Evolutionary conservation across 2,888 invertebrate genomes (phyloP).

Genomic region (Euplexia lucipara): DNA sequence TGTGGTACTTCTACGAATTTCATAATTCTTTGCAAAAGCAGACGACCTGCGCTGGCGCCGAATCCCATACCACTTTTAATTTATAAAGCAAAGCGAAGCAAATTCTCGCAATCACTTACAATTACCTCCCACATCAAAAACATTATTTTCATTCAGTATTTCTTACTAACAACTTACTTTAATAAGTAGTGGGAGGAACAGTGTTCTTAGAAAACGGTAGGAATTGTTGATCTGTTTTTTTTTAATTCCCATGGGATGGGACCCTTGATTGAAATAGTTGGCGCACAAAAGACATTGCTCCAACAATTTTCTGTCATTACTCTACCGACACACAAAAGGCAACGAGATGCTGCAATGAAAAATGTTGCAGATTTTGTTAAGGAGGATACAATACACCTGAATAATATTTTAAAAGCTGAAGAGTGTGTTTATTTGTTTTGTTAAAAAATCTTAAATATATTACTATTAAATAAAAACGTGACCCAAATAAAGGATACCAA

Average conservation of each 20-base stretch:
- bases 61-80: constrained; percentile 12
- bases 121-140: constrained; percentile 27
- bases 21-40: not conserved
- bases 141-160: constrained; percentile 43
- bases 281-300: constrained; percentile 75
- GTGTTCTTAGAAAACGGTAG: constrained; percentile 45
- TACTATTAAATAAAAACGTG: too few species aligned
- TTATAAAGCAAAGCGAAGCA: constrained; percentile 15
- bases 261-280: constrained; percentile 81
- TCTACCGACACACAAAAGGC: constrained; percentile 77
- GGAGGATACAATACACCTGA: constrained; percentile 63
- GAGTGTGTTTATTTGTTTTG: too few species aligned
- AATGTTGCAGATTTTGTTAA: constrained; percentile 75
- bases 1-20: not conserved
- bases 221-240: constrained; percentile 57
- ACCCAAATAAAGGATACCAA: too few species aligned
- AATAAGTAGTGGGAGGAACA: constrained; percentile 30
- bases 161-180: constrained; percentile 51
- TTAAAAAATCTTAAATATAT: too few species aligned
- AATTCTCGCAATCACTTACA: constrained; percentile 29
- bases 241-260: constrained; percentile 72
- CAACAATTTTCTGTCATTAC: constrained; percentile 86
- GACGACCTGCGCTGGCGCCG: constrained; percentile 23
- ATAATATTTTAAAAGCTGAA: too few species aligned
- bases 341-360: constrained; percentile 71